Conservation (phyloP, 2,797 vertebrate genomes). For the Catharus ustulatus region DNA sequence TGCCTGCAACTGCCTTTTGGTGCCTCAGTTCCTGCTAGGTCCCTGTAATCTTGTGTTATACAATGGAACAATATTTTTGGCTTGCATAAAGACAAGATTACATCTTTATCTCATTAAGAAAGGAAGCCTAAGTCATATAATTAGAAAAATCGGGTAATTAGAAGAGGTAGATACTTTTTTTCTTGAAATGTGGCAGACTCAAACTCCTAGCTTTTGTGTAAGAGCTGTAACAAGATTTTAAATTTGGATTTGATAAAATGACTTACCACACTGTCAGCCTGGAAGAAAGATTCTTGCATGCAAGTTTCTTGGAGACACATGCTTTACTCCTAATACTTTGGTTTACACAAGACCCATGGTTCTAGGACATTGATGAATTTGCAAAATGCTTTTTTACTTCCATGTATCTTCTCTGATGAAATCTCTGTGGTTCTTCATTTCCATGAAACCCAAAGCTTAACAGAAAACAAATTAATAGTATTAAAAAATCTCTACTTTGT, state of each 20-base stretch:
- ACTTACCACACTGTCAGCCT: neutral
- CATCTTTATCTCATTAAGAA: slow-evolving; percentile 27
- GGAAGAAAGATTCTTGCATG: neutral
- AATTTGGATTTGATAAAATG: neutral
- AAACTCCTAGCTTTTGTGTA: neutral
- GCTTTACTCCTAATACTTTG: neutral
- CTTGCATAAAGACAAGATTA: neutral
- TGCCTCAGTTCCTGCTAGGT: neutral
- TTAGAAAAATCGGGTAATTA: neutral
- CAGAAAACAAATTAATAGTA: slow-evolving; percentile 22
- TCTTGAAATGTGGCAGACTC: neutral
- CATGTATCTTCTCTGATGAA: neutral
- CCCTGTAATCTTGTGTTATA: neutral
- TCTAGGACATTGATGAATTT: neutral
- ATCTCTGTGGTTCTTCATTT: neutral
- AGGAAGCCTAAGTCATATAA: neutral
- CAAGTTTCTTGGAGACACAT: neutral
- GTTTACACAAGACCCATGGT: neutral
- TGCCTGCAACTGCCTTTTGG: neutral
- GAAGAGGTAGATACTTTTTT: neutral
- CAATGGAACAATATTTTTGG: neutral
- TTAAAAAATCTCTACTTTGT: neutral
- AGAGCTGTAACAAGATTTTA: neutral
- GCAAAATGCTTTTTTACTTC: neutral
- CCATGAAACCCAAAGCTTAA: slow-evolving; percentile 6